Evolutionary conservation across 1,140 invertebrate species (phyloP), one percentile per base, ranked within the genome.

Genomic region (Rhizoglyphus robini): DNA sequence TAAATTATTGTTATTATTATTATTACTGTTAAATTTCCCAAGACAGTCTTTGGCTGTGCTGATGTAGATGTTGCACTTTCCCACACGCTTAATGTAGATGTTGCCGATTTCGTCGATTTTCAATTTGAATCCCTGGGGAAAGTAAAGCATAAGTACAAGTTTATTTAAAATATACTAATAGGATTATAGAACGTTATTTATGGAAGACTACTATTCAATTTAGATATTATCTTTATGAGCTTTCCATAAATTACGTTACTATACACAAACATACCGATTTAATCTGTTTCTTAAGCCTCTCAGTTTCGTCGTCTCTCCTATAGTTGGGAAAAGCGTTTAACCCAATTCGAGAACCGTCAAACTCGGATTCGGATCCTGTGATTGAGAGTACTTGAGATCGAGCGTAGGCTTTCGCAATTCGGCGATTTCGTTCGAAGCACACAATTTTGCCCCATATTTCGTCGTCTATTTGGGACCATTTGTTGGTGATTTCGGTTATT

Each of bases 371-470:
- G 29, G 88, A 90, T 20, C 90, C 91, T 74, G 94, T 94, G 71
- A 95, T 85, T 48, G 90, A 94, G 72, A 96, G 82, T 67, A 94
- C 89, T 23, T 90, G 89, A 34, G 90, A 89, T 60, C 91, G 80
- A 65, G 90, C 89, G 75, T 96, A 96, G 8, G 91, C 91, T 76
- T 96, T 96, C 51, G 91, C 91, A 46, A 96, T 88, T 66, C 90
- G 81, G 70, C 89, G 79, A 75, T 93, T 94, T 73, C 87, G 82
- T 76, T 95, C 91, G 72, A 95, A 86, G 58, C 94, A 89, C 72
- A 95, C 93, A 48, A 95, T 88, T 82, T 96, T 96, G 61, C 90
- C 89, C 91, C 91, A 96, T 72, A 95, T 96, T 78, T 95, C 91
- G 74, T 95, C 91, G 73, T 96, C 91, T 70, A 95, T 93, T 78